Evolutionary conservation across 2,113 vertebrate genomes (phyloP), one percentile per base, ranked within the genome.

Genomic region (Sitta europaea): DNA sequence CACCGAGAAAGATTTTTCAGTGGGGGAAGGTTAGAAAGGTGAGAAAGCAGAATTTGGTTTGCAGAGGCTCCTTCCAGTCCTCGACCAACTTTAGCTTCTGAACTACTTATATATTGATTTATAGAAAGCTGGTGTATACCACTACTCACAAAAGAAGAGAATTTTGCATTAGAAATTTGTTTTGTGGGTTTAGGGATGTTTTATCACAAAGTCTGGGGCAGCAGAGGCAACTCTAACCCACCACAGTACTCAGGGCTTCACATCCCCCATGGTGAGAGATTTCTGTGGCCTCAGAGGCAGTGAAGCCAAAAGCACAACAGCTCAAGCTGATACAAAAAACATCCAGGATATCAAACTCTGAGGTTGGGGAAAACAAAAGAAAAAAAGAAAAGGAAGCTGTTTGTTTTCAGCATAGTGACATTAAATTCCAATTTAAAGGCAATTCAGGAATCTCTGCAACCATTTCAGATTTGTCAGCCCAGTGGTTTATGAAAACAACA

Each of bases 401-500:
- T 84, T 81, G 18, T 59, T 95, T 75, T 78, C 51, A 90, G 82
- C 3, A 12, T 22, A 72, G 53, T 13, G 40, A 88, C 45, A 76
- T 90, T 82, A 90, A 90, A 86, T 53, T 48, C 19, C 66, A 68
- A 59, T 88, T 96, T 88, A 76, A 79, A 92, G 45, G 22, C 42
- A 86, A 73, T 91, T 86, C 58, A 33, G 42, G 45, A 92, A 20
- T 48, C 40, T n/a, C 24, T 40, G 14, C 29, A 58, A n/a, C n/a
- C 36, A 25, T 65, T 82, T 72, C 66, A 75, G 57, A 68, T 42
- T 12, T 78, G 23, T 35, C 66, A 86, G 51, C 33, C 57, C 38
- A 38, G 35, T 24, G 43, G 33, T 59, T 78, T 68, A 75, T 50
- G 66, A 51, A 72, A 78, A 68, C 11, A 78, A 81, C 36, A 54